Conservation (phyloP, 2,888 invertebrate species). For the Andrena trimmerana region DNA sequence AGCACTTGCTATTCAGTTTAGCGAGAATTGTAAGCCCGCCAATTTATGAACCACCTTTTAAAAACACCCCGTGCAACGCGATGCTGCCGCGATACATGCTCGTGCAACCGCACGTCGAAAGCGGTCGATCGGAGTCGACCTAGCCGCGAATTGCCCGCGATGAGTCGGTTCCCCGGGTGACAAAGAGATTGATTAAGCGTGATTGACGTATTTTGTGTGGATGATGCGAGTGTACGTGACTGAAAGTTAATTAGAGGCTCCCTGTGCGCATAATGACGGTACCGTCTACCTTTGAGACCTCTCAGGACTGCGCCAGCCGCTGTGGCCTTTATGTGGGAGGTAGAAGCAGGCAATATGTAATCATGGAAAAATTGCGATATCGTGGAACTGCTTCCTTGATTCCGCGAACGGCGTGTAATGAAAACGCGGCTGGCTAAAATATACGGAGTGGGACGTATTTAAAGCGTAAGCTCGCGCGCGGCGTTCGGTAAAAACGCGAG, state of each 20-base stretch:
- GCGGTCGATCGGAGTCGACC: too few species aligned
- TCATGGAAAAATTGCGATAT: not conserved
- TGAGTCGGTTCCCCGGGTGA: too few species aligned
- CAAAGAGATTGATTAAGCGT: too few species aligned
- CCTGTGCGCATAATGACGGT: not conserved
- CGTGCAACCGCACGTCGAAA: too few species aligned
- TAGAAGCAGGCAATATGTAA: too few species aligned
- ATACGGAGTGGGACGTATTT: constrained; percentile 1
- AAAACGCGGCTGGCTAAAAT: constrained; percentile 18
- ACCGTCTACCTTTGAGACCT: not conserved
- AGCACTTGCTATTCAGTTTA: too few species aligned
- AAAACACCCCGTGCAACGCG: too few species aligned
- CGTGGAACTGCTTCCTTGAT: constrained; percentile 12
- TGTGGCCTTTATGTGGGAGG: not conserved
- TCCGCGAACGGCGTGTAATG: constrained; percentile 13
- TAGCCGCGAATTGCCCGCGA: too few species aligned
- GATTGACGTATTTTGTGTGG: too few species aligned
- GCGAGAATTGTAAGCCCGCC: too few species aligned
- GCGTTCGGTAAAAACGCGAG: constrained; percentile 12
- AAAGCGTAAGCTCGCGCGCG: constrained; percentile 11
- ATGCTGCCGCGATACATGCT: too few species aligned
- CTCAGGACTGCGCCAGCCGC: not conserved
- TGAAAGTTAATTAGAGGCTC: constrained; percentile 2
- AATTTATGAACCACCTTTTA: too few species aligned
- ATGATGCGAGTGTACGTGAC: not conserved